A percentile compares a stretch with the other conserved stretches of the same genome.
These are phyloP conservation scores for Graptemys geographica DNA, from an alignment of 2,797 vertebrate genomes.

Conservation along the genomic window DNA sequence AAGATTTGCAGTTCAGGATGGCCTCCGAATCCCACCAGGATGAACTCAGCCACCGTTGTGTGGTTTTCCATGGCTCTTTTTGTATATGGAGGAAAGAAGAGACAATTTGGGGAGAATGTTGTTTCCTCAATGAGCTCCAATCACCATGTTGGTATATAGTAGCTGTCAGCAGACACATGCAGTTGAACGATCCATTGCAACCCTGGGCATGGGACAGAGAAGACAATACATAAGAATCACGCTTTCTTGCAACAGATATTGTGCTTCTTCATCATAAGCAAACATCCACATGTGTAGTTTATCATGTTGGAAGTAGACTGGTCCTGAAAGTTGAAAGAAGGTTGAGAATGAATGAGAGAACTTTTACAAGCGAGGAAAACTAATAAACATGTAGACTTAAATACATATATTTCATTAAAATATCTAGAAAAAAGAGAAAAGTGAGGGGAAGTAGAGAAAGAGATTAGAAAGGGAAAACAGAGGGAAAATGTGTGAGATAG, in stretches of 20 bases:
- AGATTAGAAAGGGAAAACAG: not conserved
- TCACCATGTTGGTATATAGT: not conserved
- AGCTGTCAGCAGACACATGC: not conserved
- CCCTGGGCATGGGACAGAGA: not conserved
- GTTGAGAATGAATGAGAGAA: not conserved
- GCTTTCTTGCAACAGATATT: too few species aligned
- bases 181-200: not conserved
- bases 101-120: not conserved
- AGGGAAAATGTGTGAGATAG: not conserved
- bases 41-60: slow-evolving; percentile 52
- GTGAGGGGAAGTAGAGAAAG: not conserved
- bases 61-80: slow-evolving; percentile 44
- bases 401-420: not conserved
- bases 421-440: not conserved
- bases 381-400: not conserved
- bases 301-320: not conserved
- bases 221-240: not conserved
- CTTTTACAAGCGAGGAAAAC: not conserved
- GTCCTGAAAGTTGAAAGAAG: not conserved
- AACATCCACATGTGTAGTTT: not conserved
- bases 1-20: not conserved
- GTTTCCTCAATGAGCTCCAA: not conserved
- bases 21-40: slow-evolving; percentile 58
- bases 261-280: not conserved
- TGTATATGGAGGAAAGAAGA: not conserved